phyloP scores from a whole-genome alignment of 2,797 vertebrate species.

The Brachymystax lenok region DNA sequence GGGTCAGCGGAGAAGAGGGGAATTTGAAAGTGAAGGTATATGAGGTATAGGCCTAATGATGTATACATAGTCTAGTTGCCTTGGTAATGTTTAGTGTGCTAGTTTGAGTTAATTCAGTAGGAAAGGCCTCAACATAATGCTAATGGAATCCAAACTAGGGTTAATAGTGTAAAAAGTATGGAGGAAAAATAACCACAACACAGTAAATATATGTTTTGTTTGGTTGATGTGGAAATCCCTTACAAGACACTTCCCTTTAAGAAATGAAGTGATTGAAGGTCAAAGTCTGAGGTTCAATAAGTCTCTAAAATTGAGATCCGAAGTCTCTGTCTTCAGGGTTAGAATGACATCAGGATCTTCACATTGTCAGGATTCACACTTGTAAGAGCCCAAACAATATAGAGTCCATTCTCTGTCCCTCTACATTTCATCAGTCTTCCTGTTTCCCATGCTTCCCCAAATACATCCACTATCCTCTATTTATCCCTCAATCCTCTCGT shows the following conservation, averaged over 20 bases:
- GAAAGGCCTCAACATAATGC: background rate
- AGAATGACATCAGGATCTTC: slow-evolving; percentile 45
- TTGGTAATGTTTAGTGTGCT: slow-evolving; percentile 9
- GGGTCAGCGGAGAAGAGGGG: slow-evolving; percentile 29
- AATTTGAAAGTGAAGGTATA: slow-evolving; percentile 29
- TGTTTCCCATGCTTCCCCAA: slow-evolving; percentile 47
- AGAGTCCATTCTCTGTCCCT: slow-evolving; percentile 27
- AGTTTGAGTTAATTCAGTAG: background rate
- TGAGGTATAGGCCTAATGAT: background rate
- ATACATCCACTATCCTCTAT: slow-evolving; percentile 61
- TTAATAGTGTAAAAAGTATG: background rate
- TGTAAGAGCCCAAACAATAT: slow-evolving; percentile 30
- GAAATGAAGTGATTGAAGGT: slow-evolving; percentile 33
- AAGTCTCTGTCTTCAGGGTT: slow-evolving; percentile 20
- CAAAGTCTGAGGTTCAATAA: slow-evolving; percentile 49
- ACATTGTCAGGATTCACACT: slow-evolving; percentile 39
- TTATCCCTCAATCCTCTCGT: slow-evolving; percentile 68
- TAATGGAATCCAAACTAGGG: background rate
- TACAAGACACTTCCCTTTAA: slow-evolving; percentile 12
- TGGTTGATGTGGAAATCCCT: slow-evolving; percentile 19
- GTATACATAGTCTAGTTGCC: background rate
- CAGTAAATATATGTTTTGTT: slow-evolving; percentile 32
- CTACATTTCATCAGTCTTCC: slow-evolving; percentile 55
- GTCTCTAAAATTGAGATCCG: slow-evolving; percentile 31
- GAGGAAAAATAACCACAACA: slow-evolving; percentile 6